Evolutionary conservation across 2,797 vertebrate species (phyloP), one percentile per base, ranked within the genome.

Genomic region (Sciaenops ocellatus): DNA sequence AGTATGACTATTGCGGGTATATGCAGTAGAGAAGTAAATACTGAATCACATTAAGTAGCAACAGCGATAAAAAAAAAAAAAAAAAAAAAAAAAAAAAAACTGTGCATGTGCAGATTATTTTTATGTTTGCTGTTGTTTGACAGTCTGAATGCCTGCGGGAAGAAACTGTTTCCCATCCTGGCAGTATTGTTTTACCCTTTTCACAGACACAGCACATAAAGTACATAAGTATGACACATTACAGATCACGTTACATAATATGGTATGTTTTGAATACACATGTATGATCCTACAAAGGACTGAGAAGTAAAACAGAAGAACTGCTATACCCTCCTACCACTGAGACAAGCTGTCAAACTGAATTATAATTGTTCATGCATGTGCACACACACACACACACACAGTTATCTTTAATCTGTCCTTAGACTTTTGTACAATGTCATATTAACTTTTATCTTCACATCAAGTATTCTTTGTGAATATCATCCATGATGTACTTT

Each of bases 401-500:
- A 46, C 46, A 78, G 57, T 62, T 76, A 67, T 85, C 82, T 81
- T 69, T 41, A 73, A 52, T 85, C 80, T 85, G 55, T 79, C 82
- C 70, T 72, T 22, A 76, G 57, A 85, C 79, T 46, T 83, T 85
- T 78, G 72, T 76, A 85, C 80, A 82, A 84, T 84, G 86, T 89
- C 84, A 85, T 11, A 67, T 16, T 72, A 86, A 73, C 88, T 86
- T 91, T 90, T 75, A 90, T 88, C 84, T 79, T 84, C 69, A 28
- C 78, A 79, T 80, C 70, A 76, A 78, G 81, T 89, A 85, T 89
- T 89, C 91, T 84, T 78, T 79, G 74, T 83, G 79, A 85, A 83
- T 83, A 79, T 83, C 71, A 71, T 84, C 66, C 46, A 41, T 17
- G 60, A 76, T 79, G 69, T 79, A 60, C 87, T 87, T 85, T 74